These are phyloP conservation scores for Acomys russatus DNA, from an alignment of 2,797 vertebrate species.

Conservation along the genomic window DNA sequence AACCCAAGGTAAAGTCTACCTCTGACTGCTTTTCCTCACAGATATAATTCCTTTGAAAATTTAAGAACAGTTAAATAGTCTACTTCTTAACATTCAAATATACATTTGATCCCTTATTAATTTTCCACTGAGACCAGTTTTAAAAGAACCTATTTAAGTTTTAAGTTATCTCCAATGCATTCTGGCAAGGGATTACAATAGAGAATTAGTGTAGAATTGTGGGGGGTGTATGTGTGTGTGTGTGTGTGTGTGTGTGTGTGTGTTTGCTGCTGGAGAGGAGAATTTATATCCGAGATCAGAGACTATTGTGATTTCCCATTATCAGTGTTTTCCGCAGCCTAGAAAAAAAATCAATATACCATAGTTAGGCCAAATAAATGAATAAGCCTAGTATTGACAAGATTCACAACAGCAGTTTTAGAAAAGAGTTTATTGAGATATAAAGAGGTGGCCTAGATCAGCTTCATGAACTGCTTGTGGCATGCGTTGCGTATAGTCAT, in stretches of 20 bases:
- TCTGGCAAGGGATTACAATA: not conserved
- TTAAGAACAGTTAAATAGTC: not conserved
- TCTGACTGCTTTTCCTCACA: not conserved
- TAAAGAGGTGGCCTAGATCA: not conserved
- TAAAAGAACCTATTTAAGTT: constrained; percentile 27
- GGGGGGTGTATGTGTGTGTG: not conserved
- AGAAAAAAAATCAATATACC: not conserved
- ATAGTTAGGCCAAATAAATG: not conserved
- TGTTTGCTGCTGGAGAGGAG: not conserved
- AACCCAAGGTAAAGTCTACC: not conserved
- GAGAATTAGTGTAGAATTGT: not conserved
- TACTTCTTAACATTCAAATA: constrained; percentile 20
- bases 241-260: too few species aligned
- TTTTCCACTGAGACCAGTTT: constrained; percentile 2
- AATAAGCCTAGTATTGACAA: not conserved
- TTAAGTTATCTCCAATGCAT: not conserved
- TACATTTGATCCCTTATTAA: constrained; percentile 34
- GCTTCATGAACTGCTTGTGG: not conserved
- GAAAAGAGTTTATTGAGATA: not conserved
- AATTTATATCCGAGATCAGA: not conserved
- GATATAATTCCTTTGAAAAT: constrained; percentile 30
- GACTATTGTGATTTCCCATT: not conserved
- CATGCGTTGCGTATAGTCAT: not conserved
- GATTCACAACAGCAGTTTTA: not conserved
- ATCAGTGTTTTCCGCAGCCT: not conserved